Base-by-base conservation (phyloP, 2,797 vertebrate species). In the Furcifer pardalis region DNA sequence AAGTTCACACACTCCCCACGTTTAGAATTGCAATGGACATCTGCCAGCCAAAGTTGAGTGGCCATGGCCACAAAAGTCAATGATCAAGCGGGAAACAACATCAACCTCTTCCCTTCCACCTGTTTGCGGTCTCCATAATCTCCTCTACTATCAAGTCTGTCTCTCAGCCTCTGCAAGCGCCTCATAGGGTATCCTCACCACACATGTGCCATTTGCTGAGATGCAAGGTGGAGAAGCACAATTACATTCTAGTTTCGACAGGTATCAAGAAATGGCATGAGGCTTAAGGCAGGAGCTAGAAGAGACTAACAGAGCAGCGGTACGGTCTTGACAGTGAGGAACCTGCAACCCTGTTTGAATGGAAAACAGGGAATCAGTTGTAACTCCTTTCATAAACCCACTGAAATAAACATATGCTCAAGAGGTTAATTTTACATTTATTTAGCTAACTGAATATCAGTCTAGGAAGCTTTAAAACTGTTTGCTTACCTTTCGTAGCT, bases 401-500 rank as follows among this genome's bases (percentile, higher is more conserved):
- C 25, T 10, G 19, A 56, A 75, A 56, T 5, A 59, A 77, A 13
- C 7, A 4, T 10, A 56, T 6, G 37, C 17, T 23, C 52, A 62
- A 37, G 9, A 30, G 19, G n/a, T 17, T 17, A 8, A 25, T n/a
- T 32, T 21, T 52, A 40, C 2, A 21, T 21, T 69, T 75, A n/a
- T 23, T 71, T 37, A 59, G 42, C 30, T 32, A 7, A 25, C 56
- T 40, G 30, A 44, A 23, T 4, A 6, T 23, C 7, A 10, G 32
- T 44, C 60, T 65, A 30, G 32, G 25, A 46, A 83, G 59, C 4
- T 10, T 42, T 3, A 80, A 37, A 17, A 19, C 32, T 25, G 60
- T 60, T 42, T 78, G 83, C 73, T 90, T 96, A 99, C 99, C 98
- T 98, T 97, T 81, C 98, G 97, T 87, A 99, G 97, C 74, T 99